Evolutionary conservation across 2,888 invertebrate genomes (phyloP).

Genomic region (Agrilus mali): DNA sequence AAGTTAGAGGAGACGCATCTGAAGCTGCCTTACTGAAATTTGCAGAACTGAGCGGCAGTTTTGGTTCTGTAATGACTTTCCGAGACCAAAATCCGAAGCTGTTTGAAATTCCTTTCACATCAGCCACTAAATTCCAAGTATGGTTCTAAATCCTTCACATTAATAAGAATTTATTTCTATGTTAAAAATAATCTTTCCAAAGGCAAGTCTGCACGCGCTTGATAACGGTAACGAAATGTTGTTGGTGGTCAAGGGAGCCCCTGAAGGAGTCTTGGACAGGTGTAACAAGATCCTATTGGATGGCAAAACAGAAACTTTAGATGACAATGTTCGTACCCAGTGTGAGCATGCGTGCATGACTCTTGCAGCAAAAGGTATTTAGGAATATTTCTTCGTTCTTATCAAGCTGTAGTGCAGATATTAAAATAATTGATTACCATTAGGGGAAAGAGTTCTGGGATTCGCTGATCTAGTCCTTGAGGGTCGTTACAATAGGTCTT

Average conservation of each 20-base stretch:
- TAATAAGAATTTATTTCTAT: too few species aligned
- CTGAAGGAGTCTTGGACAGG: slow-evolving; percentile 55
- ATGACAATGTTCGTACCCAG: slow-evolving; percentile 39
- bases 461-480: slow-evolving; percentile 62
- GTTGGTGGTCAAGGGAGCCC: slow-evolving; percentile 66
- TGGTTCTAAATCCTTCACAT: background rate
- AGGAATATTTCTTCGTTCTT: background rate
- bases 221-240: slow-evolving; percentile 37
- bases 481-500: slow-evolving; percentile 40
- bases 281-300: slow-evolving; percentile 49
- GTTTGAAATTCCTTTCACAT: slow-evolving; percentile 55
- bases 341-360: slow-evolving; percentile 62
- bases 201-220: slow-evolving; percentile 50
- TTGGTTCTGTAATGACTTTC: slow-evolving; percentile 19
- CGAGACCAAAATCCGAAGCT: slow-evolving; percentile 42
- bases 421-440: slow-evolving; percentile 13
- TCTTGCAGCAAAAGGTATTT: slow-evolving; percentile 47
- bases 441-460: slow-evolving; percentile 77
- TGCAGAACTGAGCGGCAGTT: slow-evolving; percentile 41
- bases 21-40: slow-evolving; percentile 58
- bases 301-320: slow-evolving; percentile 42
- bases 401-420: background rate
- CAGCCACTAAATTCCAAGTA: slow-evolving; percentile 55
- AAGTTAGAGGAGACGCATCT: slow-evolving; percentile 55
- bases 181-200: slow-evolving; percentile 3